Conservation (phyloP, 1,140 invertebrate species). For the Mya arenaria region DNA sequence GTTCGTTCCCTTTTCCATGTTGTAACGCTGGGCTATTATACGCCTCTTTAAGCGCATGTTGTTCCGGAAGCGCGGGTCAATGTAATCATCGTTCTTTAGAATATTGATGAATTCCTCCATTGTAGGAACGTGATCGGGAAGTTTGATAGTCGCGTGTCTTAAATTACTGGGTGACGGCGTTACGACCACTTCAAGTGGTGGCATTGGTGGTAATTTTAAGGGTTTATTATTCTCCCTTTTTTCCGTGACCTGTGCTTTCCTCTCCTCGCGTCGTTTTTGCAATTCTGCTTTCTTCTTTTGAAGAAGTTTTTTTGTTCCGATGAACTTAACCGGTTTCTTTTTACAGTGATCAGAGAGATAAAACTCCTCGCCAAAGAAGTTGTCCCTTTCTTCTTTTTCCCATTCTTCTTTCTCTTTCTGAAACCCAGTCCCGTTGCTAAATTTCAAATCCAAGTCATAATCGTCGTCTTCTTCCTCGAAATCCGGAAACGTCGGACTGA, state of each 20-base stretch:
- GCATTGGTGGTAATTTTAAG: background rate
- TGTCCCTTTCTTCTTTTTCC: background rate
- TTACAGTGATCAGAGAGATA: constrained; percentile 18
- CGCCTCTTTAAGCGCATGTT: constrained; percentile 32
- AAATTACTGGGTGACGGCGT: background rate
- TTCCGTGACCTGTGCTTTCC: background rate
- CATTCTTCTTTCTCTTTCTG: background rate
- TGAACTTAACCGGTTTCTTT: background rate
- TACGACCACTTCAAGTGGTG: background rate
- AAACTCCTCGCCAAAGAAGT: constrained; percentile 46
- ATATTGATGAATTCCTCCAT: constrained; percentile 42
- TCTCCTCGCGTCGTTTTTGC: constrained; percentile 27
- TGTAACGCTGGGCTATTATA: constrained; percentile 30
- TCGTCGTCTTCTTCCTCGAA: constrained; percentile 34
- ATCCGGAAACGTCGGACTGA: constrained; percentile 3
- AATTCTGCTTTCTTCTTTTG: constrained; percentile 32
- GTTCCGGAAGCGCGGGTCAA: constrained; percentile 43
- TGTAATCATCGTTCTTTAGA: constrained; percentile 34
- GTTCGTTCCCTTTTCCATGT: constrained; percentile 8
- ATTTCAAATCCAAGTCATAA: background rate
- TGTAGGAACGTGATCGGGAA: constrained; percentile 37
- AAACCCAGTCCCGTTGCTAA: too few species aligned
- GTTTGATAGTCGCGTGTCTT: constrained; percentile 19
- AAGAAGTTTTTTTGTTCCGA: background rate
- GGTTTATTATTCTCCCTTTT: background rate